phyloP scores from a whole-genome alignment of 2,113 vertebrate species.

The Notechis scutatus region DNA sequence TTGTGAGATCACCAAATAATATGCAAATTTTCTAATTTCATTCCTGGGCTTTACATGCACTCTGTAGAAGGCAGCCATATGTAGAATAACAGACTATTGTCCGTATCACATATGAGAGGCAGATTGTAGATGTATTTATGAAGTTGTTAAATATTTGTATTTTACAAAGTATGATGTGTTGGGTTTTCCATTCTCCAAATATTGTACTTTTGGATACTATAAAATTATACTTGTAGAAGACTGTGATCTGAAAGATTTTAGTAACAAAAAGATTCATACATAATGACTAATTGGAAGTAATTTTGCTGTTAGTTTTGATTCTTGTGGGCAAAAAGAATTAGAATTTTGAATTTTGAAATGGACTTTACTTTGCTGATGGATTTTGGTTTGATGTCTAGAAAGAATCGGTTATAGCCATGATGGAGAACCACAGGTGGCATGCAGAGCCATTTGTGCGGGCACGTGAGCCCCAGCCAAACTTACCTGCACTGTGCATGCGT shows the following conservation, averaged over 20 bases:
- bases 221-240: neutral
- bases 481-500: too few species aligned
- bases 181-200: neutral
- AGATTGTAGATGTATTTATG: neutral
- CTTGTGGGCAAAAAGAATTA: conserved; percentile 58
- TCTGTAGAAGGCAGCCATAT: neutral
- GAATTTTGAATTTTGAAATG: conserved; percentile 38
- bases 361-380: neutral
- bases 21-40: neutral
- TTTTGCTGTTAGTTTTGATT: conserved; percentile 35
- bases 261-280: conserved; percentile 12
- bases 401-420: neutral
- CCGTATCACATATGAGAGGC: neutral
- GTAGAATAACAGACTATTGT: neutral
- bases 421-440: too few species aligned
- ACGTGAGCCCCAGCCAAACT: too few species aligned
- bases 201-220: neutral
- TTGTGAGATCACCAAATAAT: neutral
- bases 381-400: neutral
- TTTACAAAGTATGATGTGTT: neutral
- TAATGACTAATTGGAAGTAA: neutral
- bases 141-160: neutral
- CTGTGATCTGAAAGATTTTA: neutral
- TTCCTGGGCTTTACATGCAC: neutral
- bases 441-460: too few species aligned